phyloP scores from a whole-genome alignment of 23 tunicate species.

The Corella eumyota region DNA sequence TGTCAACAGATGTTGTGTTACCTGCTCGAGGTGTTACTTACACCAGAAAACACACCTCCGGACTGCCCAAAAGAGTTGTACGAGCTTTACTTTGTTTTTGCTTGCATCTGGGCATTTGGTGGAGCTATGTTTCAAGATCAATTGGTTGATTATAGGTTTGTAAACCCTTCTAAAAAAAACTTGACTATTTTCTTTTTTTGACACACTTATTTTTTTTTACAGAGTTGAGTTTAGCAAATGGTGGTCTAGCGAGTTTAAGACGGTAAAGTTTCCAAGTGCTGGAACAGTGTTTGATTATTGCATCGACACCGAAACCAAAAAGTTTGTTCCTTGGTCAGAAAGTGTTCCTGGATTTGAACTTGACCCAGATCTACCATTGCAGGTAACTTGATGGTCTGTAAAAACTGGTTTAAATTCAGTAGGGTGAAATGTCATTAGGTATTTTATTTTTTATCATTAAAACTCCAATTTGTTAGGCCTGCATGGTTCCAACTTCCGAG shows the following conservation, averaged over 20 bases:
- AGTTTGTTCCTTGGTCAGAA: constrained; percentile 97
- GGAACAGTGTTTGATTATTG: constrained; percentile 98
- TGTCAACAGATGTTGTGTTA: constrained; percentile 62
- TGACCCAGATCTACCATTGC: constrained; percentile 91
- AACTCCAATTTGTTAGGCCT: no score
- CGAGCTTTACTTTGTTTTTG: constrained; percentile 94
- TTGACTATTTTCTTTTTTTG: no score
- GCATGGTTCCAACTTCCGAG: constrained; percentile 97
- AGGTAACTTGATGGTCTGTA: constrained; percentile 20
- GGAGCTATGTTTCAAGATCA: constrained; percentile 98
- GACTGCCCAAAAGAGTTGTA: constrained; percentile 91
- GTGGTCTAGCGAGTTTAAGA: constrained; percentile 94
- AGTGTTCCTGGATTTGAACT: constrained; percentile 70
- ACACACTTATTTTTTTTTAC: no score
- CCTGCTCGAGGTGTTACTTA: constrained; percentile 68
- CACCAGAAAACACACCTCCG: constrained; percentile 84
- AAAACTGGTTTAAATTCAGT: background rate
- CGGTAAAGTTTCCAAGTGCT: constrained; percentile 84
- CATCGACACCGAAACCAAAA: constrained; percentile 78
- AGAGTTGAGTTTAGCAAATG: constrained; percentile 99
- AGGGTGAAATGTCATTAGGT: no score
- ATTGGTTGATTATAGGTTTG: constrained; percentile 82
- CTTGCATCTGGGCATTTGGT: constrained; percentile 99
- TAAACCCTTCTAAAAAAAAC: background rate
- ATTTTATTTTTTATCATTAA: no score